Conservation (phyloP, 2,113 vertebrate species). For the Coptodon bakossiorum region DNA sequence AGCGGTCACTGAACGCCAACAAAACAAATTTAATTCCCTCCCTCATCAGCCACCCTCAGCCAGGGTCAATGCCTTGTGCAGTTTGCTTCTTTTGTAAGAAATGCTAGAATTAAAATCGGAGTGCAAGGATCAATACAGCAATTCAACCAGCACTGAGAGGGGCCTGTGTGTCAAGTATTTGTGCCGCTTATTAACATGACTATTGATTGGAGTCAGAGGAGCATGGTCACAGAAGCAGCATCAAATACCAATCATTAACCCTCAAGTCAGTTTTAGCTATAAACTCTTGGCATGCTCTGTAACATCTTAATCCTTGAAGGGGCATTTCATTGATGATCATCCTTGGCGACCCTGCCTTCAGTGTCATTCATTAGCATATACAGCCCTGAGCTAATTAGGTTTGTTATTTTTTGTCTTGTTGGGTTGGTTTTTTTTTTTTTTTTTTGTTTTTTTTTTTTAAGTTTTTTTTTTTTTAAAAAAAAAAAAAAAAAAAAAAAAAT, state of each 20-base stretch:
- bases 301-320: slow-evolving; percentile 41
- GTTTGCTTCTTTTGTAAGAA: slow-evolving; percentile 57
- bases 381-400: slow-evolving; percentile 8
- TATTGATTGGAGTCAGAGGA: slow-evolving; percentile 64
- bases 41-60: slow-evolving; percentile 12
- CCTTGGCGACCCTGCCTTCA: background rate
- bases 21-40: slow-evolving; percentile 34
- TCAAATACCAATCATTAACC: slow-evolving; percentile 60
- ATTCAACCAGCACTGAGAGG: slow-evolving; percentile 54
- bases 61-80: slow-evolving; percentile 45
- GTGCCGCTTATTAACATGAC: slow-evolving; percentile 65
- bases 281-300: slow-evolving; percentile 43
- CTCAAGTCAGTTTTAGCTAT: slow-evolving; percentile 39
- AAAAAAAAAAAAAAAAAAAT: too few species aligned
- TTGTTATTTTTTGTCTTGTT: background rate
- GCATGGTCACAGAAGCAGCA: slow-evolving; percentile 25
- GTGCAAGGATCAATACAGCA: slow-evolving; percentile 54
- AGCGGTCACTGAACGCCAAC: slow-evolving; percentile 19
- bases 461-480: too few species aligned
- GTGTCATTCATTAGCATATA: background rate
- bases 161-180: slow-evolving; percentile 52
- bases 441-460: background rate
- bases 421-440: rapidly evolving
- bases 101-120: slow-evolving; percentile 63
- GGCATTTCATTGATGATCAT: background rate